Evolutionary conservation across 2,113 vertebrate genomes (phyloP), one percentile per base, ranked within the genome.

Genomic region (Brienomyrus brachyistius): DNA sequence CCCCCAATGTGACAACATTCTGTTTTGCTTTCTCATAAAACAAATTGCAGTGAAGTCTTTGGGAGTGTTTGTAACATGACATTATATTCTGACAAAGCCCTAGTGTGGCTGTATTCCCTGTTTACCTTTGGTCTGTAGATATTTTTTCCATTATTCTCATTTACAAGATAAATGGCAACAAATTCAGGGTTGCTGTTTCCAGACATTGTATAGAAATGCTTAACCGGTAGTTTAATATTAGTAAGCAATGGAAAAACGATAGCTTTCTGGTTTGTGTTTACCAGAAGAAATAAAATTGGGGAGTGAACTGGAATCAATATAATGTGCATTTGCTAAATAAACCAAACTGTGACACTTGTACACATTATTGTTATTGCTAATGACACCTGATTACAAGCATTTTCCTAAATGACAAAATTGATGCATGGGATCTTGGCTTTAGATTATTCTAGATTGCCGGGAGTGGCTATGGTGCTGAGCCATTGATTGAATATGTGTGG

Each of bases 141-240:
- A 48, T 86, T 84, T 84, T 82, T 48, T 54, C 84, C 27, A 52
- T n/a, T n/a, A 86, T 86, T 52, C n/a, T 52, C 84, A 86, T 47
- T 47, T 86, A 52, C 35, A 52, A 86, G 23, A 52, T 35, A 52
- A 52, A 86, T 52, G 15, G 23, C 23, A 51, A 35, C 6, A 48
- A 54, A 31, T 23, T 35, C 13, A 86, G 11, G 9, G 21, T 45
- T 84, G 82, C 43, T 84, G 19, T 47, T 48, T 84, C 8, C 23
- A 48, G 82, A n/a, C 9, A 84, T 21, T 84, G 45, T 48, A 47
- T 43, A 84, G 40, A 84, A 84, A 84, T 48, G 45, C 82, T 19
- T 45, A 47, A 84, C 40, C 45, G 48, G 82, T 23, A 84, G 21
- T 45, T 84, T 84, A 48, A 80, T 17, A 80, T 40, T 47, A 21